phyloP scores from a whole-genome alignment of 2,113 vertebrate genomes.

The Pristiophorus japonicus region DNA sequence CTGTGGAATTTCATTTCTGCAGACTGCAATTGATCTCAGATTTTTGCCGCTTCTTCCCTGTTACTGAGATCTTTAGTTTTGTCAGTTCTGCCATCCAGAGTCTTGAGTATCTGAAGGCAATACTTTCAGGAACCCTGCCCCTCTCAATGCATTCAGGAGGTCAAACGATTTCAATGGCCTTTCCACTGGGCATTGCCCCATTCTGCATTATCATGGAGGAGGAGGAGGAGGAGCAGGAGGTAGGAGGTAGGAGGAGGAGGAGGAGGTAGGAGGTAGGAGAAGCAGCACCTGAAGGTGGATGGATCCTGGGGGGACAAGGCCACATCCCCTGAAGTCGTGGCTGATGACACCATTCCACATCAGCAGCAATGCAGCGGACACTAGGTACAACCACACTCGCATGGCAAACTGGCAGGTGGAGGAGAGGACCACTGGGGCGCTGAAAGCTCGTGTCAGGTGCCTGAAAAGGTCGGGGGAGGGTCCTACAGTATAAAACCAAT shows the following conservation, averaged over 20 bases:
- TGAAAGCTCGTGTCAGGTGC: background rate
- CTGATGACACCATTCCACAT: background rate
- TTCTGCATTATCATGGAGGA: background rate
- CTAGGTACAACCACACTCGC: background rate
- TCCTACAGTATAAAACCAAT: background rate
- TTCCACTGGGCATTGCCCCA: background rate
- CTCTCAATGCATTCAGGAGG: background rate
- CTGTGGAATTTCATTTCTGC: background rate
- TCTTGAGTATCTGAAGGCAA: background rate
- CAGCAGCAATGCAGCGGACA: background rate
- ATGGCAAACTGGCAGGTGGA: background rate
- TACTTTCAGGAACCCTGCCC: background rate
- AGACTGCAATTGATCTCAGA: background rate
- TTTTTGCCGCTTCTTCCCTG: background rate
- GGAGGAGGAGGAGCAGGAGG: background rate
- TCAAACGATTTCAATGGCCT: background rate
- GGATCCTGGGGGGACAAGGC: background rate
- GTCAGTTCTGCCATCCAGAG: background rate
- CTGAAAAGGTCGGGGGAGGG: too few relatives aligned
- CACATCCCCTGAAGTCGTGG: background rate
- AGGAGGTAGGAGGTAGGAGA: background rate
- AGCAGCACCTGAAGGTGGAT: background rate
- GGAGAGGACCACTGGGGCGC: background rate
- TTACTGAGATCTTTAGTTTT: background rate
- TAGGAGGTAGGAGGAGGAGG: background rate